A percentile compares a stretch with the other conserved stretches of the same genome.
Conservation (phyloP, 2,888 invertebrate genomes). For the Nebria brevicollis region DNA sequence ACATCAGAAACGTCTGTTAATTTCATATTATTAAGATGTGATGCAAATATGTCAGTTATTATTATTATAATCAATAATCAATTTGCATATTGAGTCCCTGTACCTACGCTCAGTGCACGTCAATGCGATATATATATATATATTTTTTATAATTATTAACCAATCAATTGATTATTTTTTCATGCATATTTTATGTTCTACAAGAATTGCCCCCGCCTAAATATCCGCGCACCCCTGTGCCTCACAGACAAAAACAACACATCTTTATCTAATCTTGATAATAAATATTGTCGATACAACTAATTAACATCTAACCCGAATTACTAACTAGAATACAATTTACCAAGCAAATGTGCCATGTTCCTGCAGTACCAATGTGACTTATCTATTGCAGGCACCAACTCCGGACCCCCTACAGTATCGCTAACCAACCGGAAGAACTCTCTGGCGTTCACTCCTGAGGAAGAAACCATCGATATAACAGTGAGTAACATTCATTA, state of each 20-base stretch:
- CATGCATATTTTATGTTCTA: neutral
- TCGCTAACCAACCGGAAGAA: slow-evolving; percentile 71
- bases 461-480: slow-evolving; percentile 76
- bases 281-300: neutral
- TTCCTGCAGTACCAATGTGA: neutral
- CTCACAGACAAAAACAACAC: neutral
- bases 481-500: slow-evolving; percentile 68
- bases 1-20: neutral
- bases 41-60: neutral
- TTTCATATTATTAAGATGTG: neutral
- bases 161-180: no score
- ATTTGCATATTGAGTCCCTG: neutral
- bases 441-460: slow-evolving; percentile 75
- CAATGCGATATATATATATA: no score
- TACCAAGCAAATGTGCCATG: neutral
- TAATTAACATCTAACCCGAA: no score
- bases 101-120: no score
- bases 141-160: no score
- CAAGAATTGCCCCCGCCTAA: neutral
- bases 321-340: no score
- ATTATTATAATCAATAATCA: neutral
- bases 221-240: neutral
- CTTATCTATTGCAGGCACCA: slow-evolving; percentile 58
- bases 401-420: slow-evolving; percentile 66
- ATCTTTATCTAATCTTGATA: neutral